Percentiles rank a stretch among this genome's conserved stretches.
These are phyloP conservation scores for Muraenolepis orangiensis DNA, from an alignment of 2,797 vertebrate species.

Conservation along the genomic window DNA sequence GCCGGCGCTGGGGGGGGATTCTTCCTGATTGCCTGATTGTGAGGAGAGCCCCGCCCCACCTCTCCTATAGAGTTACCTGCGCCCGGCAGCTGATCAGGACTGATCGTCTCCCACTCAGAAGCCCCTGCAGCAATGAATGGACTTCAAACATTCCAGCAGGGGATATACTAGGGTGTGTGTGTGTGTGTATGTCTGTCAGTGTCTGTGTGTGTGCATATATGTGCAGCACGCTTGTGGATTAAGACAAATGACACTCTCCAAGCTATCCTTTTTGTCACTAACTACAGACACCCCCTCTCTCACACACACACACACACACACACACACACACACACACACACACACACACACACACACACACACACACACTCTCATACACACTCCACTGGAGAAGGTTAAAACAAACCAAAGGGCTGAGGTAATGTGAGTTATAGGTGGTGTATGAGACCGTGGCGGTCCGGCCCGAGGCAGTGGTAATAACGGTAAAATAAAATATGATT, in stretches of 20 bases:
- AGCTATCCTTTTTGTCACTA: not conserved
- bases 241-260: constrained; percentile 30
- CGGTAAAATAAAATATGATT: constrained; percentile 19
- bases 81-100: not conserved
- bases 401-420: constrained; percentile 15
- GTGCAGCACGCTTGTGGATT: constrained; percentile 37
- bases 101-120: not conserved
- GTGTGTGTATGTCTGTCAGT: not conserved
- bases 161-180: not conserved
- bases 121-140: not conserved
- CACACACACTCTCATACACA: not conserved
- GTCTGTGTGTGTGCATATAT: constrained; percentile 23
- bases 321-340: no score
- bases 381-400: constrained; percentile 14
- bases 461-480: not conserved
- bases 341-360: no score
- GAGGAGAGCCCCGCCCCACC: not conserved
- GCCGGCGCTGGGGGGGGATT: not conserved
- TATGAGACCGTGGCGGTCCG: constrained; percentile 6
- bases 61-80: not conserved
- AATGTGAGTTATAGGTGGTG: not conserved
- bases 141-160: not conserved
- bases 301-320: no score
- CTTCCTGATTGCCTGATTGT: not conserved
- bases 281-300: not conserved